phyloP scores from a whole-genome alignment of 2,113 vertebrate genomes.

The Brachyhypopomus occidentalis region DNA sequence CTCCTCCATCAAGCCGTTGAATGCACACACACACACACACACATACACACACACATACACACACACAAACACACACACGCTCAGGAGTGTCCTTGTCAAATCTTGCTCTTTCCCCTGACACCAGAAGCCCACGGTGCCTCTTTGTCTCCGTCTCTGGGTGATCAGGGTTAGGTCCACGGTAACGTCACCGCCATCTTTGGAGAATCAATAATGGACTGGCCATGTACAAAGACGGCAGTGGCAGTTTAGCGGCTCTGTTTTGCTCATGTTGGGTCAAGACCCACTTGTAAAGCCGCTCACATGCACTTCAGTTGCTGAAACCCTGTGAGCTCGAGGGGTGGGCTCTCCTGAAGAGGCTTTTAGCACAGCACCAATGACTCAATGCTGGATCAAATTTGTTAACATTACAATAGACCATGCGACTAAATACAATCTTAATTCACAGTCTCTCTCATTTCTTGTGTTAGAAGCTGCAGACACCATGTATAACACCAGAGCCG shows the following conservation, averaged over 20 bases:
- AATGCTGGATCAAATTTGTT: neutral
- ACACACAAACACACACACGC: neutral
- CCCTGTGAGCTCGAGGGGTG: neutral
- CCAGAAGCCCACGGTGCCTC: neutral
- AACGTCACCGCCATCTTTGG: conserved; percentile 38
- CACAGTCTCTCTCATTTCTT: neutral
- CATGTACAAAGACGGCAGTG: conserved; percentile 3
- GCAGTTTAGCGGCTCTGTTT: neutral
- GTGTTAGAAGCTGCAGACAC: neutral
- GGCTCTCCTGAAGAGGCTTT: neutral
- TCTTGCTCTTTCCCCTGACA: neutral
- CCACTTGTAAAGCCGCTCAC: neutral
- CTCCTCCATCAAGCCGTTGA: conserved; percentile 13
- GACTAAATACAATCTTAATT: no score
- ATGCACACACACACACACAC: conserved; percentile 8
- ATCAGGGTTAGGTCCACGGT: conserved; percentile 22
- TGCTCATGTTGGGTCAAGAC: neutral
- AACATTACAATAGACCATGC: neutral
- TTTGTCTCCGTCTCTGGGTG: conserved; percentile 25
- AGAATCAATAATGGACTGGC: conserved; percentile 33
- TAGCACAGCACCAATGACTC: neutral
- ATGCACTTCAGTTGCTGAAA: neutral
- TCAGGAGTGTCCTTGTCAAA: conserved; percentile 24
- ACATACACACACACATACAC: neutral
- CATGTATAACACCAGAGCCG: neutral